Percentiles rank a stretch among this genome's conserved stretches.
Evolutionary conservation across 2,888 invertebrate genomes (phyloP).

Genomic region (Drosophila diplacantha): DNA sequence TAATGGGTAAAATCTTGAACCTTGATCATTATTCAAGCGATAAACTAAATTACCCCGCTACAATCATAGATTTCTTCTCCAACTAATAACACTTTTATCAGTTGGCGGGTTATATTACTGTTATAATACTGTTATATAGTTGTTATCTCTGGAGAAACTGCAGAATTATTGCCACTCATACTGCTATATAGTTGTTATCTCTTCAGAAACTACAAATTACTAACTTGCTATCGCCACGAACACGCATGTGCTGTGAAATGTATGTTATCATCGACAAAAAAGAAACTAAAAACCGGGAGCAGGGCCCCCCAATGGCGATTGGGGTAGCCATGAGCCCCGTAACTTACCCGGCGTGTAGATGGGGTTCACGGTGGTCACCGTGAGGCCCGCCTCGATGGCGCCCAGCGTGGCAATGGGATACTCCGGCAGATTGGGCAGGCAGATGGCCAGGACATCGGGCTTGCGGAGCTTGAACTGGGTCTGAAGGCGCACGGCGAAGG

Average conservation of each 20-base stretch:
- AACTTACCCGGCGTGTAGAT: conserved; percentile 82
- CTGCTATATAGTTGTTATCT: neutral
- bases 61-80: too few species aligned
- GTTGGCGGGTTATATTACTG: too few species aligned
- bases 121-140: neutral
- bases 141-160: neutral
- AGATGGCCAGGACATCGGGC: conserved; percentile 84
- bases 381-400: conserved; percentile 83
- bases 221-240: neutral
- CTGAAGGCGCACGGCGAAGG: conserved; percentile 83
- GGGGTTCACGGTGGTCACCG: conserved; percentile 86
- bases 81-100: neutral
- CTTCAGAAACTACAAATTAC: neutral
- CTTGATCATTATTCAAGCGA: neutral
- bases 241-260: neutral
- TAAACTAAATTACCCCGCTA: neutral
- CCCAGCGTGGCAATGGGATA: conserved; percentile 83
- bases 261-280: conserved; percentile 7
- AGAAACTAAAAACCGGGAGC: neutral
- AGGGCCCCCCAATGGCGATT: neutral
- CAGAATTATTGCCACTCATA: neutral
- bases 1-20: neutral
- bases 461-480: conserved; percentile 82
- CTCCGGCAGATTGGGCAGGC: conserved; percentile 88
- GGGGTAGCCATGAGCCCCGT: neutral